These are phyloP conservation scores for Paguma larvata DNA, from an alignment of 2,797 vertebrate species.

Conservation along the genomic window DNA sequence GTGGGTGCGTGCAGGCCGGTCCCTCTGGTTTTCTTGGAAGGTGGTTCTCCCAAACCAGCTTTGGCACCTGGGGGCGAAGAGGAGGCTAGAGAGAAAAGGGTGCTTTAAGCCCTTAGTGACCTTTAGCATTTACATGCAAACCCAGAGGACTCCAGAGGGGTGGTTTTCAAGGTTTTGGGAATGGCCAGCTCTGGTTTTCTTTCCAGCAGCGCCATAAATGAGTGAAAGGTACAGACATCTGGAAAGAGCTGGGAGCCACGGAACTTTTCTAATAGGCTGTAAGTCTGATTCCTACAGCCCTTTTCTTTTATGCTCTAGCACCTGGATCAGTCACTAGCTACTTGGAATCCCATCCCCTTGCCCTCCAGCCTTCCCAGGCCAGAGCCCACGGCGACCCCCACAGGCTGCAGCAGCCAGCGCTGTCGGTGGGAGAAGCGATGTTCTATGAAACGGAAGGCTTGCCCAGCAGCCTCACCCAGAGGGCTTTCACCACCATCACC, in stretches of 20 bases:
- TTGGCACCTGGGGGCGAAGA: neutral
- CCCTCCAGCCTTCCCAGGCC: neutral
- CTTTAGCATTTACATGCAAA: conserved; percentile 74
- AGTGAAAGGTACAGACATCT: neutral
- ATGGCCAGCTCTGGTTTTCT: conserved; percentile 60
- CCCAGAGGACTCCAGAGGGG: neutral
- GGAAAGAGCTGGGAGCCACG: neutral
- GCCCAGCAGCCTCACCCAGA: neutral
- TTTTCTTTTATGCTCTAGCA: neutral
- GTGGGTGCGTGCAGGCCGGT: accelerated
- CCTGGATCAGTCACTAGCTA: neutral
- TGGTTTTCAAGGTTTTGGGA: conserved; percentile 56
- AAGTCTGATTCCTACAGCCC: neutral
- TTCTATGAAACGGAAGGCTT: neutral
- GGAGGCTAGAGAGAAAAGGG: neutral
- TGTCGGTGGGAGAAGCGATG: accelerated
- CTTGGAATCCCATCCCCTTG: neutral
- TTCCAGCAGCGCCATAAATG: neutral
- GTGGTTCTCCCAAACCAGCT: neutral
- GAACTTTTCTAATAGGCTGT: neutral
- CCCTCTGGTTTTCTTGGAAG: neutral
- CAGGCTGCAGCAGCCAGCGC: conserved; percentile 36
- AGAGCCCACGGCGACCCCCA: conserved; percentile 76
- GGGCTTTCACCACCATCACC: neutral
- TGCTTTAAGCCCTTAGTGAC: neutral